Base-by-base conservation (phyloP, 2,113 vertebrate genomes). In the Penelope pileata region DNA sequence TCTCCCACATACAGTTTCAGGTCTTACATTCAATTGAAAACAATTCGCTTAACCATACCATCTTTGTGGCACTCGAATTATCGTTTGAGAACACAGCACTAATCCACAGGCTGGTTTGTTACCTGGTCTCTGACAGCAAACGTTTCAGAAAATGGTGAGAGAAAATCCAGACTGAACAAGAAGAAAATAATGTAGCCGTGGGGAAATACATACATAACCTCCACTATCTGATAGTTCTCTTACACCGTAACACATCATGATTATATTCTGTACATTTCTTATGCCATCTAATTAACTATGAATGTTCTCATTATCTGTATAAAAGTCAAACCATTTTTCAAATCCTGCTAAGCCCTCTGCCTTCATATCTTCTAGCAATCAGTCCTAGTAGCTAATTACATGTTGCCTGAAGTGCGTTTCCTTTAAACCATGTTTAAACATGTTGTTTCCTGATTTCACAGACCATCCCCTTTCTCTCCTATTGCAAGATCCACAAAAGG, bases 331-430 rank as follows among this genome's bases (percentile, higher is more conserved):
- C 82, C 0, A 50, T 77, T 91, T 92, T 83, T 95, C 8, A 48
- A 95, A 83, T 88, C 63, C 67, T 74, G 45, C 38, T 91, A 87
- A 97, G 59, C 29, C 16, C 21, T 73, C 91, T 85, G 34, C 38
- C 78, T 90, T 72, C 77, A 50, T 80, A 80, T 81, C 63, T 83
- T 86, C 75, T 62, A 88, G 32, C 29, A 80, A 83, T 77, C 24
- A 34, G 36, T 74, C 54, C 68, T 74, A 74, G 86, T 42, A 76
- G 30, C 50, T 80, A 91, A 93, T 87, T 73, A 43, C 7, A 59
- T 0, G 3, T 32, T 56, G 16, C 42, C 70, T 80, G 74, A 59
- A 80, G 9, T 59, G 12, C 14, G 77, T 94, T 88, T 93, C 47
- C 59, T 85, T 90, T 90, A 91, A 91, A 40, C 12, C 30, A 4